phyloP scores from a whole-genome alignment of 2,797 vertebrate species.

The Varecia variegata region DNA sequence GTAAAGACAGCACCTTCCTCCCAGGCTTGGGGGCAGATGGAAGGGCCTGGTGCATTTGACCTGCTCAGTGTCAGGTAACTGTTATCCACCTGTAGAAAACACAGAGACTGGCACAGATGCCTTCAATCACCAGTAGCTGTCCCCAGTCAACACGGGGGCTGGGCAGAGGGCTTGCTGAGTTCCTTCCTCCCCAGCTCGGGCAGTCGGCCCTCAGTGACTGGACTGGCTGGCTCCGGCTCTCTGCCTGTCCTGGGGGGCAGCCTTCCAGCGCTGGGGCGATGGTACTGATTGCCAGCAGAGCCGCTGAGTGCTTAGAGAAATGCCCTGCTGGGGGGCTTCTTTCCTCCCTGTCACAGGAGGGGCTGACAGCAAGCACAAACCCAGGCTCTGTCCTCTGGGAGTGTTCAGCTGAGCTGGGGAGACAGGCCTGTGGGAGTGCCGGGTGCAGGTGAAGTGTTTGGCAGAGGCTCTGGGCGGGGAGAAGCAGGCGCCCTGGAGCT shows the following conservation, averaged over 20 bases:
- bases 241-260: too few relatives aligned
- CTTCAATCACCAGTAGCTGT: neutral
- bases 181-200: neutral
- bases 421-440: fast-evolving
- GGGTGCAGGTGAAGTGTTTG: fast-evolving
- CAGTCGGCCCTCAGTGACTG: neutral
- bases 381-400: neutral
- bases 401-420: neutral
- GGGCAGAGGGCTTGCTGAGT: neutral
- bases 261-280: too few relatives aligned
- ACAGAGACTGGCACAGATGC: too few relatives aligned
- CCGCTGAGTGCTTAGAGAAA: neutral
- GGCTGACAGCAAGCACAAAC: neutral
- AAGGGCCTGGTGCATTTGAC: neutral
- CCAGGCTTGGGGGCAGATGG: neutral
- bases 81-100: too few relatives aligned
- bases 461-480: neutral
- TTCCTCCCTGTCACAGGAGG: neutral
- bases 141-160: neutral
- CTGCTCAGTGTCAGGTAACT: neutral
- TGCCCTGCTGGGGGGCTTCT: fast-evolving
- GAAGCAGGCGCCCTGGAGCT: fast-evolving
- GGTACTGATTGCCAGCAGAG: too few relatives aligned
- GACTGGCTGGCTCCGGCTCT: neutral
- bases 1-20: neutral